Conservation (phyloP, 92 coral and sea anemone species). For the Palythoa caribaeorum region DNA sequence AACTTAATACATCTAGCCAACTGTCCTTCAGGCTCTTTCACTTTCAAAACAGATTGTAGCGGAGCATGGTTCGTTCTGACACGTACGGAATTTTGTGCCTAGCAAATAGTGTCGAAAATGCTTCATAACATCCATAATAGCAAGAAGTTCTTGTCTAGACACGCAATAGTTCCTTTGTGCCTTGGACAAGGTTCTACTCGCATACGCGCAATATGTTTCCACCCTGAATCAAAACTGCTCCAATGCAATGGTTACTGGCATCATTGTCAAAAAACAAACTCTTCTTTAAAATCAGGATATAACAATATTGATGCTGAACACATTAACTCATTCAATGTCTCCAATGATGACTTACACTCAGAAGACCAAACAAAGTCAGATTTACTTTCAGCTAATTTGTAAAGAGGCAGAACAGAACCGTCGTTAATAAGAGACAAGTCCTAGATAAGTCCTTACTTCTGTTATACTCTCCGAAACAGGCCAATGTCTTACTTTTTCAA, state of each 20-base stretch:
- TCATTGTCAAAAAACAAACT: neutral
- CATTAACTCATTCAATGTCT: no score
- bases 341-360: no score
- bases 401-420: no score
- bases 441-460: no score
- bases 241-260: neutral
- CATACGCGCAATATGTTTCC: neutral
- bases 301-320: no score
- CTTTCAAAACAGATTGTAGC: no score
- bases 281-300: no score
- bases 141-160: neutral
- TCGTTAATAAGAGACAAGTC: no score
- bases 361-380: no score
- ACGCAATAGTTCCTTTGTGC: neutral
- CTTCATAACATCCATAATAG: neutral
- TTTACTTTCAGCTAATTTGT: no score
- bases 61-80: neutral
- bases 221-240: neutral
- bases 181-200: neutral
- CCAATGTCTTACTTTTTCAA: conserved; percentile 8
- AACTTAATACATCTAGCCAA: neutral
- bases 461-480: no score
- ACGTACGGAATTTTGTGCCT: neutral
- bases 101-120: neutral
- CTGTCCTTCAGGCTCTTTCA: neutral